Conservation (phyloP, 2,888 invertebrate genomes). For the Dilophus febrilis region DNA sequence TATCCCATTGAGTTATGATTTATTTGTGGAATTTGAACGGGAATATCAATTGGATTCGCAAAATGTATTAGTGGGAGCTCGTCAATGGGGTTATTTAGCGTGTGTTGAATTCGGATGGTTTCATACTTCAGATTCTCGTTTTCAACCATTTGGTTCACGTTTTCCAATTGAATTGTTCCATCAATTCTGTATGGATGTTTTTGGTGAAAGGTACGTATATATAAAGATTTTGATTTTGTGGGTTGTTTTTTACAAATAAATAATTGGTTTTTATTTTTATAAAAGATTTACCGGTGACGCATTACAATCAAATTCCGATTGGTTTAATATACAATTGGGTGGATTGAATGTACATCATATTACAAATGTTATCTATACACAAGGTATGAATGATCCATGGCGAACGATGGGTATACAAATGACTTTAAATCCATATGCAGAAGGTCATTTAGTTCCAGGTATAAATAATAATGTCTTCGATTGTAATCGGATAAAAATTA, state of each 20-base stretch:
- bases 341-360: neutral
- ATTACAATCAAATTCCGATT: neutral
- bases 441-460: no score
- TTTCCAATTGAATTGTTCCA: slow-evolving; percentile 33
- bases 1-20: neutral
- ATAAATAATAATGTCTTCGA: no score
- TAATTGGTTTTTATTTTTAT: neutral
- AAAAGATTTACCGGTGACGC: neutral
- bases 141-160: slow-evolving; percentile 43
- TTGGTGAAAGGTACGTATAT: slow-evolving; percentile 19
- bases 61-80: slow-evolving; percentile 26
- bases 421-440: no score
- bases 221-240: no score
- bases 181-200: slow-evolving; percentile 19
- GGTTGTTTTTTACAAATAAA: no score
- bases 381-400: neutral
- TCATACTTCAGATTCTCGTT: slow-evolving; percentile 41
- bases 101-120: slow-evolving; percentile 66
- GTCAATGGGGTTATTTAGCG: slow-evolving; percentile 58
- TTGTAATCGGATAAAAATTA: no score
- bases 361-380: neutral
- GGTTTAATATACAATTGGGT: neutral
- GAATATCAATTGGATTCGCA: neutral
- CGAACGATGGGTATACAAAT: neutral
- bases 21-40: neutral